Conservation (phyloP, 2,797 vertebrate species). For the Lagodon rhomboides region DNA sequence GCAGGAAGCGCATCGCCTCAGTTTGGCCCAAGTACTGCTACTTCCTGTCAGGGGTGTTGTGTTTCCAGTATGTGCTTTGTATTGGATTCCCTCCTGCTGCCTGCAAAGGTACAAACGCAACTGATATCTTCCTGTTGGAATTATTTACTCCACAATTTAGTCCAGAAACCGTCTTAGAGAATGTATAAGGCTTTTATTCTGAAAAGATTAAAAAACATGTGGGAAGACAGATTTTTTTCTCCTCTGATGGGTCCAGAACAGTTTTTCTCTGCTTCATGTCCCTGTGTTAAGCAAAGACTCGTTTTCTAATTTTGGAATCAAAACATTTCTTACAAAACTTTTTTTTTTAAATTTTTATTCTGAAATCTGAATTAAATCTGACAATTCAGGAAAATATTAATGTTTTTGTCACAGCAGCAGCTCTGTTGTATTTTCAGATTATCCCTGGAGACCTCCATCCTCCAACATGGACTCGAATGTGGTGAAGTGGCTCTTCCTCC, state of each 20-base stretch:
- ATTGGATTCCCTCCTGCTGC: constrained; percentile 94
- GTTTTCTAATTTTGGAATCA: background rate
- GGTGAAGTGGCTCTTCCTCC: constrained; percentile 97
- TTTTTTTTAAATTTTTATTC: no score
- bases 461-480: constrained; percentile 92
- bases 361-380: background rate
- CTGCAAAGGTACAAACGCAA: constrained; percentile 87
- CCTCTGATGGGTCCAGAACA: background rate
- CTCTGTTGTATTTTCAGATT: constrained; percentile 83
- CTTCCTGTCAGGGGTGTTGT: constrained; percentile 92
- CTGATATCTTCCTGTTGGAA: background rate
- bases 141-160: background rate
- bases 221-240: background rate
- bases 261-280: background rate
- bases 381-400: background rate
- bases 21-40: constrained; percentile 96
- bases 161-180: background rate
- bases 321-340: no score
- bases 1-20: constrained; percentile 91
- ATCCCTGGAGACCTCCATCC: constrained; percentile 92
- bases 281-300: background rate
- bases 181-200: background rate
- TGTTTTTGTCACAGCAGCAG: no score
- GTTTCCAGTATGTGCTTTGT: constrained; percentile 93
- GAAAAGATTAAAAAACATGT: background rate